Evolutionary conservation across 2,797 vertebrate genomes (phyloP), one percentile per base, ranked within the genome.

Genomic region (Hydrolagus colliei): DNA sequence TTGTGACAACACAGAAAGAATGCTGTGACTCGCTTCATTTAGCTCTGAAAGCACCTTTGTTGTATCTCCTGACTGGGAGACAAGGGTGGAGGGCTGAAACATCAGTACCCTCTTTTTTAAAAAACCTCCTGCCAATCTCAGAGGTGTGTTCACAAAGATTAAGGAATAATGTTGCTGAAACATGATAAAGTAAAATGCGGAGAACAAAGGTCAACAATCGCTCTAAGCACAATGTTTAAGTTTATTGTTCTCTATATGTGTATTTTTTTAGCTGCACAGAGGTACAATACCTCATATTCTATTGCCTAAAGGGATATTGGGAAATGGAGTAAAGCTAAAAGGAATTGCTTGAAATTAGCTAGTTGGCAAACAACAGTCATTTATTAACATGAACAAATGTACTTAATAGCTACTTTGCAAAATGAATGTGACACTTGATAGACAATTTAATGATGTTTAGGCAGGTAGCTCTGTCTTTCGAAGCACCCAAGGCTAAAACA

Each of bases 381-480:
- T 84, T 93, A 92, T 91, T 92, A 92, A 95, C 95, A 92, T 91
- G 94, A 96, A 93, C 93, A 93, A 94, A 95, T 94, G 93, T 89
- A 96, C 96, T 96, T 95, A 95, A 93, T 88, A 93, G 95, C 93
- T 96, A 96, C 97, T 96, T 96, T 96, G 93, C 89, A 92, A 94
- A 93, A 93, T 95, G 94, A 95, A 95, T 94, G 91, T 96, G 95
- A 94, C 94, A 92, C 89, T 87, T 89, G 90, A 88, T 88, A 90
- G 88, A 90, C 93, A 94, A 93, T 91, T 86, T 88, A 88, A 87
- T 89, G 89, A 87, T 89, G 89, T 91, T 92, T 93, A 93, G 90
- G 91, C 92, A 94, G 91, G 92, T 93, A 92, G 91, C 86, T 91
- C 90, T 90, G 90, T 90, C 90, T 89, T 89, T 90, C 90, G 89